Base-by-base conservation (phyloP, 2,113 vertebrate species). In the Mustela lutreola region DNA sequence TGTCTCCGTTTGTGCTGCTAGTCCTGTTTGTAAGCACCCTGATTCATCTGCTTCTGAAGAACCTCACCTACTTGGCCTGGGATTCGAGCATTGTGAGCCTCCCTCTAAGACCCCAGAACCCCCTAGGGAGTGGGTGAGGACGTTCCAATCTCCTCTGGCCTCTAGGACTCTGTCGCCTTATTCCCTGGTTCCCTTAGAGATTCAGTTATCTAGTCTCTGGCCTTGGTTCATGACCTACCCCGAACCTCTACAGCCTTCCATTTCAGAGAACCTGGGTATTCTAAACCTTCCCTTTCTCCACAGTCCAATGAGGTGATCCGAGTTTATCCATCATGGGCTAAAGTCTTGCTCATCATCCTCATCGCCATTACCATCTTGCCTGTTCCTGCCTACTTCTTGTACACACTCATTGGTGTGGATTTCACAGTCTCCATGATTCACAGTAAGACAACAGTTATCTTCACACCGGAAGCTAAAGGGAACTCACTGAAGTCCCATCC, bases 271-370 rank as follows among this genome's bases (percentile, higher is more conserved):
- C 50, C 76, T n/a, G 33, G 53, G 4, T 21, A 0, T 39, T 50
- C 91, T 67, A 45, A 75, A 33, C 14, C 24, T 22, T 48, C 42
- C 73, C 36, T 83, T 60, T 70, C 53, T 95, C 78, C 71, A 21
- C 98, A 99, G 99, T 99, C 98, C 0, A 78, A 97, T 2, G 98
- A 99, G 91, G 39, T 85, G 16, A 2, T 11, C 9, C 96, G 98
- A 89, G 39, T 65, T 0, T 99, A 99, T 31, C 99, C 99, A 0
- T 82, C 31, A 8, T 99, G 99, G 99, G 99, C 99, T 1, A 95
- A 99, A 65, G 96, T 93, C 26, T 94, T 99, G 71, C 71, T 99
- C 31, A 0, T 65, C 0, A 0, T 81, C 16, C 97, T 99, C 42
- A 99, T 99, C 63, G 1, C 98, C 9, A 24, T 99, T 7, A 98